Conservation (phyloP, 2,888 invertebrate species). For the Orchesellides sinensis region DNA sequence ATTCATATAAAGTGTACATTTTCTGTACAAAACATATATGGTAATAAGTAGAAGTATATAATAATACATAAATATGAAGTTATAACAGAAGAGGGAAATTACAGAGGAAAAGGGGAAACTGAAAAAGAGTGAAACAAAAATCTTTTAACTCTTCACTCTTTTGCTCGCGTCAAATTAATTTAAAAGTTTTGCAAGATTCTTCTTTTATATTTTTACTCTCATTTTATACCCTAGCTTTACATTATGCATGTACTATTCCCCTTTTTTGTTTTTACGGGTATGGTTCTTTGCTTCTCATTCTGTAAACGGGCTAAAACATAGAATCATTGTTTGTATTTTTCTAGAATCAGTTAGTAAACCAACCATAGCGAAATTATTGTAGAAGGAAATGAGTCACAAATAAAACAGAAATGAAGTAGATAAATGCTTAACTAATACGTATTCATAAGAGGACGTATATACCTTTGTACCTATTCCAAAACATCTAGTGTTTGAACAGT, state of each 20-base stretch:
- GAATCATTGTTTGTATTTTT: not conserved
- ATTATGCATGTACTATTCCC: no score
- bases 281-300: not conserved
- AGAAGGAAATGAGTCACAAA: not conserved
- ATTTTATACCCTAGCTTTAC: not conserved
- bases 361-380: not conserved
- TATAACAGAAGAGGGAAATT: no score
- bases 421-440: no score
- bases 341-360: not conserved
- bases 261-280: not conserved
- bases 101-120: conserved; percentile 10
- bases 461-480: no score
- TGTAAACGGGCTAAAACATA: not conserved
- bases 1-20: no score
- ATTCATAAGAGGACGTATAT: no score
- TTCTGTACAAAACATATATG: no score
- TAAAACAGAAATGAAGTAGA: not conserved
- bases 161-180: conserved; percentile 73
- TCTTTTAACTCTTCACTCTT: conserved; percentile 72
- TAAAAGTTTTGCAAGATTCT: conserved; percentile 71
- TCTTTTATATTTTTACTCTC: conserved; percentile 16
- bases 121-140: conserved; percentile 56
- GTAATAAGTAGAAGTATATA: no score
- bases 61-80: no score
- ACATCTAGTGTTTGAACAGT: no score